Evolutionary conservation across 2,797 vertebrate genomes (phyloP), one percentile per base, ranked within the genome.

Genomic region (Anguilla anguilla): DNA sequence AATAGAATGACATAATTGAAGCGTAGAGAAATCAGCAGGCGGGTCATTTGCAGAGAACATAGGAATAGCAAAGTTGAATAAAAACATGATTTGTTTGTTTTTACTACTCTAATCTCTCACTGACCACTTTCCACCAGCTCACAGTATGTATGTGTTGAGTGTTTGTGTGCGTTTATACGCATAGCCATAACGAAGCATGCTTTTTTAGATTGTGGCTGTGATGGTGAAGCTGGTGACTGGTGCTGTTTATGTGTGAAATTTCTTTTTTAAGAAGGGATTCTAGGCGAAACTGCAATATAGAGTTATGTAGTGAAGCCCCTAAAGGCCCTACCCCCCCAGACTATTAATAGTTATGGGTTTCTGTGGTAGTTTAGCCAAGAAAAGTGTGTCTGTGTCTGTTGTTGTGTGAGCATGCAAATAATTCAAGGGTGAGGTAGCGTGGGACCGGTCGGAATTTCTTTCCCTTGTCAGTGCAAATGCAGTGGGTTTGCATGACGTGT

Each of bases 381-480:
- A 28, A 10, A 7, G 4, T 72, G 67, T 35, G 69, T 35, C 10
- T 74, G 28, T 74, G 69, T 74, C n/a, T 74, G 31, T 35, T 6
- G n/a, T n/a, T 72, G 67, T 72, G 67, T 72, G 69, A 11, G 69
- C 69, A 72, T 72, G 6, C 31, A n/a, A 72, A 72, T 72, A 28
- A 72, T 72, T 72, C 6, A 72, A 72, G 31, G 67, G 6, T 31
- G 28, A 72, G 31, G 67, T 72, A 72, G 28, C 0, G 10, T 35
- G 31, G 28, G 31, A 35, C n/a, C 28, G 31, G 67, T 72, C n/a
- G 28, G 67, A 72, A 28, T 86, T 83, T 90, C 64, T 90, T 64
- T 55, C 69, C 89, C 90, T 72, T 72, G 67, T 72, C 67, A 72
- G 25, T 72, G n/a, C 28, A 28, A 31, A 31, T 72, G 67, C 67